Conservation (phyloP, 2,797 vertebrate genomes). For the Oophaga sylvatica region DNA sequence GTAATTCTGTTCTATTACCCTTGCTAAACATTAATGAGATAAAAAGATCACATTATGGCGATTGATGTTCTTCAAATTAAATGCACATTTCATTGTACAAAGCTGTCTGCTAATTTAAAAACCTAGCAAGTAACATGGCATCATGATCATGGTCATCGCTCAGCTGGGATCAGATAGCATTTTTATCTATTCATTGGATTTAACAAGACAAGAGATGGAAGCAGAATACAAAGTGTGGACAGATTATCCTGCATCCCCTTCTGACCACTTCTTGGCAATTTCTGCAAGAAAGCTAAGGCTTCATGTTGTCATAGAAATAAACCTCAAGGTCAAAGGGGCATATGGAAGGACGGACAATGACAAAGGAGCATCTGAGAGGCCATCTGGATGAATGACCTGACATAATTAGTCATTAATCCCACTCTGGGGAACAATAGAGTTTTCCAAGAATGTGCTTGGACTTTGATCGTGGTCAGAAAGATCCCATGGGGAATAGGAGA, state of each 20-base stretch:
- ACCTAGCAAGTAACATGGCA: constrained; percentile 94
- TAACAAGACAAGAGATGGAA: constrained; percentile 94
- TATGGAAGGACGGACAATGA: constrained; percentile 89
- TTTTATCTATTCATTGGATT: constrained; percentile 95
- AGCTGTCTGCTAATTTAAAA: constrained; percentile 95
- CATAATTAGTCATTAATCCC: constrained; percentile 99
- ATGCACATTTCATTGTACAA: constrained; percentile 88
- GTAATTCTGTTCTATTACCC: constrained; percentile 99
- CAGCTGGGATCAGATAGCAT: constrained; percentile 84
- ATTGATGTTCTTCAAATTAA: constrained; percentile 89
- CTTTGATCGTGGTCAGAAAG: constrained; percentile 84
- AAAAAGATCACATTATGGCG: constrained; percentile 89
- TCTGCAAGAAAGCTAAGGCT: constrained; percentile 81
- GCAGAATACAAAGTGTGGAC: constrained; percentile 90
- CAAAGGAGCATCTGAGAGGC: constrained; percentile 92
- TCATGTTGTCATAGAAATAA: constrained; percentile 91
- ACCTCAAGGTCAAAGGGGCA: constrained; percentile 92
- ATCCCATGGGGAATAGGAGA: constrained; percentile 80
- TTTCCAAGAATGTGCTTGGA: constrained; percentile 84
- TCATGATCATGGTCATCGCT: constrained; percentile 90
- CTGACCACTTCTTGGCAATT: constrained; percentile 79
- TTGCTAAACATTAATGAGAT: constrained; percentile 97
- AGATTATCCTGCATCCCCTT: constrained; percentile 80
- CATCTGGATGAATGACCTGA: constrained; percentile 99
- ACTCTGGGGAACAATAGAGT: constrained; percentile 85